A percentile compares a stretch with the other conserved stretches of the same genome.
These are phyloP conservation scores for Gyps fulvus DNA, from an alignment of 2,113 vertebrate genomes.

Conservation along the genomic window DNA sequence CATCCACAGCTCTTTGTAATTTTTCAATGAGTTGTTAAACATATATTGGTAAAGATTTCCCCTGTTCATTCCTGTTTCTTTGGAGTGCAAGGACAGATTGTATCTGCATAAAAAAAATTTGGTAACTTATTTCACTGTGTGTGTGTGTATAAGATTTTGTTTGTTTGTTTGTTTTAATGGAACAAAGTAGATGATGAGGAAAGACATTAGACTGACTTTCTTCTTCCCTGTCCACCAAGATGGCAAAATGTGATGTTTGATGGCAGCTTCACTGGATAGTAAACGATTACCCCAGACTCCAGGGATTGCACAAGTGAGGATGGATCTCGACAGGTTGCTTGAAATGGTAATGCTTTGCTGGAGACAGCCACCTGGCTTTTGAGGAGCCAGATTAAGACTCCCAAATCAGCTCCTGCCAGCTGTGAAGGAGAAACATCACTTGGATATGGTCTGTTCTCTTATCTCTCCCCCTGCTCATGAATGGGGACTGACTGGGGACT, in stretches of 20 bases:
- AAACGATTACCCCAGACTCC: not conserved
- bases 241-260: not conserved
- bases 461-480: not conserved
- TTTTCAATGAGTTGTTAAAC: not conserved
- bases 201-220: not conserved
- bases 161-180: not conserved
- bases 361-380: not conserved
- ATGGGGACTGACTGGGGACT: not conserved
- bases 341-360: not conserved
- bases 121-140: not conserved
- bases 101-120: not conserved
- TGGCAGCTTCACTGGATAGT: not conserved
- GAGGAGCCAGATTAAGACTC: not conserved
- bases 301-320: not conserved
- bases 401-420: not conserved
- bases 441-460: not conserved
- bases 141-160: not conserved
- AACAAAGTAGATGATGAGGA: not conserved
- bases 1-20: not conserved
- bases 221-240: not conserved
- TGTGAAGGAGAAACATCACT: not conserved
- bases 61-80: not conserved
- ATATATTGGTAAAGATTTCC: not conserved
- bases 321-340: not conserved
- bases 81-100: not conserved